A percentile compares a stretch with the other conserved stretches of the same genome.
Conservation (phyloP, 2,797 vertebrate species). For the Manis javanica region DNA sequence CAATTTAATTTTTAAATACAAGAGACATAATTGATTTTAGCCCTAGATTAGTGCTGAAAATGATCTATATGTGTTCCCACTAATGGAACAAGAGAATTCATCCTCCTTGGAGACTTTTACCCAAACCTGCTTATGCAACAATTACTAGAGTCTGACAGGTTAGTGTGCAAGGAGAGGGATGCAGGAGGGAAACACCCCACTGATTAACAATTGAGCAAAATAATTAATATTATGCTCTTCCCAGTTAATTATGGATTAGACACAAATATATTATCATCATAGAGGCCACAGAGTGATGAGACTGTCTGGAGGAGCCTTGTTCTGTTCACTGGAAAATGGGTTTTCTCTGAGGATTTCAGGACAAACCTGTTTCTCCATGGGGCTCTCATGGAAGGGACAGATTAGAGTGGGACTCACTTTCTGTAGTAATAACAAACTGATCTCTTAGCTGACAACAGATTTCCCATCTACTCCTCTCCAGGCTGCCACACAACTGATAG, state of each 20-base stretch:
- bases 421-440: not conserved
- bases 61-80: slow-evolving; percentile 89
- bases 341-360: slow-evolving; percentile 58
- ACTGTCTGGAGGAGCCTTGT: slow-evolving; percentile 67
- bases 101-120: slow-evolving; percentile 86
- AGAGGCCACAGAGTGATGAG: slow-evolving; percentile 80
- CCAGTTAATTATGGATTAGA: slow-evolving; percentile 89
- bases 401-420: slow-evolving; percentile 7
- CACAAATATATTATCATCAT: slow-evolving; percentile 87
- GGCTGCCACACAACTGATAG: not conserved
- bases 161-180: slow-evolving; percentile 80
- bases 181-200: slow-evolving; percentile 84
- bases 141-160: slow-evolving; percentile 89
- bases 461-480: slow-evolving; percentile 59
- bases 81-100: slow-evolving; percentile 90
- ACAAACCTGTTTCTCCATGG: slow-evolving; percentile 30
- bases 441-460: slow-evolving; percentile 39
- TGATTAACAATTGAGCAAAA: slow-evolving; percentile 88
- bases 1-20: slow-evolving; percentile 92
- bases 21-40: slow-evolving; percentile 91
- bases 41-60: slow-evolving; percentile 89
- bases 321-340: slow-evolving; percentile 46
- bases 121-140: slow-evolving; percentile 86
- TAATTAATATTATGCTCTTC: slow-evolving; percentile 89
- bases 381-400: not conserved